These are phyloP conservation scores for Unio pictorum DNA, from an alignment of 2,888 invertebrate genomes.

Conservation along the genomic window DNA sequence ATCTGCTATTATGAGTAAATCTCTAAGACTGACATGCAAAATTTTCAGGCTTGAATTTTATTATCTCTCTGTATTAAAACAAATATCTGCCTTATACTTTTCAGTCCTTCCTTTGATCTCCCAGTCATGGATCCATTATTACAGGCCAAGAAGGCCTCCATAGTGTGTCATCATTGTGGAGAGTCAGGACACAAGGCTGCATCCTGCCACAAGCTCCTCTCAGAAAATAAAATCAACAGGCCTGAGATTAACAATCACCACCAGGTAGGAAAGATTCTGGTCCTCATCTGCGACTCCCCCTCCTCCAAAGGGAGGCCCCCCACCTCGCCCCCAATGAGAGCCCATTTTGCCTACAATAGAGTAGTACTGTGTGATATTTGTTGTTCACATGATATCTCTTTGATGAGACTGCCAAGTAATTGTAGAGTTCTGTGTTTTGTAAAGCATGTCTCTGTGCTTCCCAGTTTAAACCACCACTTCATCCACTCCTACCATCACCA, in stretches of 20 bases:
- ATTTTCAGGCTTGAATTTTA: not conserved
- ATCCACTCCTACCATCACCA: too few species aligned
- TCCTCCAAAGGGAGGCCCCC: conserved; percentile 4
- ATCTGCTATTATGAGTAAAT: not conserved
- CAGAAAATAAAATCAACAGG: not conserved
- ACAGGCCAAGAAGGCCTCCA: conserved; percentile 85
- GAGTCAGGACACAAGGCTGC: conserved; percentile 98
- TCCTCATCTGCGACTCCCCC: not conserved
- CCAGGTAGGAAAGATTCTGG: not conserved
- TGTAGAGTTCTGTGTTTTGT: too few species aligned
- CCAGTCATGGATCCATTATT: conserved; percentile 81
- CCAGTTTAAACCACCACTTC: too few species aligned
- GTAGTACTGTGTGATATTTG: too few species aligned
- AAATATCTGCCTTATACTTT: conserved; percentile 23
- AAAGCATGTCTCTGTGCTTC: too few species aligned
- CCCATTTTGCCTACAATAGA: not conserved
- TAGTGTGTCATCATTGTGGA: conserved; percentile 93
- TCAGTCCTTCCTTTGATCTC: conserved; percentile 89
- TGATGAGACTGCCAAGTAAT: too few species aligned
- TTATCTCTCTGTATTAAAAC: not conserved
- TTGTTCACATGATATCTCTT: too few species aligned
- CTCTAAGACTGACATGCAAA: not conserved
- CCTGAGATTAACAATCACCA: not conserved
- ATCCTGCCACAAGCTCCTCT: conserved; percentile 76
- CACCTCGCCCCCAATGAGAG: conserved; percentile 23